Base-by-base conservation (phyloP, 2,888 invertebrate species). In the Lycophotia porphyrea region DNA sequence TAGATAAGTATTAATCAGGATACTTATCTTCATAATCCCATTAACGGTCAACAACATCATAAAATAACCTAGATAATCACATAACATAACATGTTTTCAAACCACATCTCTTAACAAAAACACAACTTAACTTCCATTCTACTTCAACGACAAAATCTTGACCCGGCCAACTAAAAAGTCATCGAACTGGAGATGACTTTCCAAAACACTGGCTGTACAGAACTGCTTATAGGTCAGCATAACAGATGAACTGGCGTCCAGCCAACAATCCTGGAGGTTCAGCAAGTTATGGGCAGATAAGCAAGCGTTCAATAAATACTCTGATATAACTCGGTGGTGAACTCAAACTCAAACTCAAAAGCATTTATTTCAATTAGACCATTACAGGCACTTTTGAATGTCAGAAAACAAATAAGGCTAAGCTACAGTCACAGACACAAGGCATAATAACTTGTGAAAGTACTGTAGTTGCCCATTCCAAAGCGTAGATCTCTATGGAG, bases 181-280 rank as follows among this genome's bases (percentile, higher is more conserved):
- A 84, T 83, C 71, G 82, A 83, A 84, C 82, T 77, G 13, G 31
- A 44, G 73, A 77, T 81, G 84, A 84, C 74, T 80, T 76, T 80
- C 70, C 82, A 83, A 81, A 83, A 84, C 44, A 84, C 69, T 69
- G 68, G 58, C 73, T 68, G 7, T 63, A 68, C 60, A 74, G 34
- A 52, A 31, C 71, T 84, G 85, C 85, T 85, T 84, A 84, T 87
- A 84, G 87, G 87, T 86, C 84, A 82, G 77, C 78, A 78, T 84
- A 84, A 86, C 76, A 75, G 74, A 87, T 84, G 79, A 78, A 72
- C 78, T 87, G 87, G 87, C 77, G 3, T 2, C 0, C 11, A 39
- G 87, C 87, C 87, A 87, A 74, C 5, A 58, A 69, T 78, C 84
- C 71, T 74, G 80, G 80, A 74, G 77, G 78, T 68, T 66, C 73